Base-by-base conservation (phyloP, 2,888 invertebrate species). In the Auanema freiburgensis region DNA sequence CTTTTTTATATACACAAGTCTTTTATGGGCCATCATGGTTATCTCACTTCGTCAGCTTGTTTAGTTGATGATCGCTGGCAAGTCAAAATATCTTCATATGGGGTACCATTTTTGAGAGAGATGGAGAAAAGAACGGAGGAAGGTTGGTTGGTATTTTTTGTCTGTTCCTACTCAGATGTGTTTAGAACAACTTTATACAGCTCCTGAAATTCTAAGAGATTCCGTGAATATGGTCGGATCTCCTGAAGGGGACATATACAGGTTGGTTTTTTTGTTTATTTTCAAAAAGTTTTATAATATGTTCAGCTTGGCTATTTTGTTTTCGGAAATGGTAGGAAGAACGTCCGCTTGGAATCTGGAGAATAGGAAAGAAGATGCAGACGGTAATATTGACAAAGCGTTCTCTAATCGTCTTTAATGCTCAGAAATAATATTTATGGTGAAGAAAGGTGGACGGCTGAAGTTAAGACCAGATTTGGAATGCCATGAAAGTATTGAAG, bases 41-140 rank as follows among this genome's bases (percentile, higher is more conserved):
- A 60, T 61, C 56, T 74, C 12, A 68, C 73, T 23, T 75, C 75
- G 5, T 65, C 65, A 25, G 66, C 69, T 51, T 77, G 77, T 59
- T 67, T 75, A 51, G 71, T 74, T 41, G 66, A 78, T 60, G 78
- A 78, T 52, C 69, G 76, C 21, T 78, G 79, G 76, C 78, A 77
- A 63, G 76, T 80, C n/a, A 80, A 79, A 57, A 55, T 80, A 33
- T 65, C 70, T 1, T 58, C 63, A 43, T 76, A 70, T 63, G 77
- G 77, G 23, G 61, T 75, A 10, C 52, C 61, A n/a, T 68, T 67
- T 49, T 62, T 77, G 51, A 59, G 62, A 40, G 53, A 51, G 14
- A 43, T 58, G 14, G 52, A 52, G 52, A 24, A 52, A 23, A 24
- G 52, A n/a, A 23, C 23, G 24, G 52, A 52, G 10, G 21, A n/a